These are phyloP conservation scores for Protophormia terraenovae DNA, from an alignment of 2,888 invertebrate species.

Conservation along the genomic window DNA sequence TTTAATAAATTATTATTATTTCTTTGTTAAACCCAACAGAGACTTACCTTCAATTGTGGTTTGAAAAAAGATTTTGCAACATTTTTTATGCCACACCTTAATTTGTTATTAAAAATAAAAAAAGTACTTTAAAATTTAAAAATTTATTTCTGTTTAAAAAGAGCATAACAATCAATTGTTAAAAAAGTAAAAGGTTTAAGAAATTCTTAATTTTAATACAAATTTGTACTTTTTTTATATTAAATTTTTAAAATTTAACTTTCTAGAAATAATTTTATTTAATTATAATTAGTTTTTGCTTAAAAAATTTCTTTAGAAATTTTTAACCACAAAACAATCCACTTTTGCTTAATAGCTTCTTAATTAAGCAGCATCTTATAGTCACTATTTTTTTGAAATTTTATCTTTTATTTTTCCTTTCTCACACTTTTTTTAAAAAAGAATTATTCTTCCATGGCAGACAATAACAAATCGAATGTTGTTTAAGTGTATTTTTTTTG, in stretches of 20 bases:
- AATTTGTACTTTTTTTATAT: too few relatives aligned
- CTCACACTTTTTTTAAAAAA: background rate
- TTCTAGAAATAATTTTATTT: too few relatives aligned
- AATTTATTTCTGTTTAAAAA: too few relatives aligned
- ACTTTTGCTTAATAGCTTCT: background rate
- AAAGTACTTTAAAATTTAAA: background rate
- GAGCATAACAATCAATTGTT: too few relatives aligned
- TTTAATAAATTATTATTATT: background rate
- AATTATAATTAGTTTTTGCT: too few relatives aligned
- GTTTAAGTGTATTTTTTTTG: background rate
- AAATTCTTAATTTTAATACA: too few relatives aligned
- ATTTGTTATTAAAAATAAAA: background rate
- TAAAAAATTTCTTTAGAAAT: background rate
- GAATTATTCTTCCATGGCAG: background rate
- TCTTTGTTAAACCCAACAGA: background rate
- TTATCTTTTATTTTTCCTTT: background rate
- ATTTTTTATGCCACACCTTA: background rate
- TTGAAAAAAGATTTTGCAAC: background rate
- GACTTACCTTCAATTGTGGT: background rate
- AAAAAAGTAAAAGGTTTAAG: too few relatives aligned
- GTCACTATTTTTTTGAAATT: background rate
- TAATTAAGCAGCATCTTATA: background rate
- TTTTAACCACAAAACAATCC: background rate
- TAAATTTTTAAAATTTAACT: too few relatives aligned
- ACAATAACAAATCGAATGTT: background rate